Evolutionary conservation across 2,888 invertebrate genomes (phyloP).

Genomic region (Eupithecia subfuscata): DNA sequence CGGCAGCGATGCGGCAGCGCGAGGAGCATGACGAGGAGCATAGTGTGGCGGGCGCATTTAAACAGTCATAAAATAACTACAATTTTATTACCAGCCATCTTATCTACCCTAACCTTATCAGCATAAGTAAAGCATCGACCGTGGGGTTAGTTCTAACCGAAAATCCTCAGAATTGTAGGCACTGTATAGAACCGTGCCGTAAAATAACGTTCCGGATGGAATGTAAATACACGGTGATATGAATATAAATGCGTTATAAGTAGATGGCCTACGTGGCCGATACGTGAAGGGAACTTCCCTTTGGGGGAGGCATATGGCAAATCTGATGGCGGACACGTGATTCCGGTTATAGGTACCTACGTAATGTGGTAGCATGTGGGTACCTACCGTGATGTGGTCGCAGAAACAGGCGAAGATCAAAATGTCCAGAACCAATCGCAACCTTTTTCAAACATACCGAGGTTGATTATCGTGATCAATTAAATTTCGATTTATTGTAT

Average conservation of each 20-base stretch:
- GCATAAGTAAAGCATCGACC: constrained; percentile 9
- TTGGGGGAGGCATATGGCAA: constrained; percentile 29
- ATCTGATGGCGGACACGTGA: constrained; percentile 35
- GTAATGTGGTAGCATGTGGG: neutral
- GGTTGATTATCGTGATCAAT: neutral
- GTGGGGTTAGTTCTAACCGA: constrained; percentile 49
- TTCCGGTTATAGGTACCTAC: constrained; percentile 20
- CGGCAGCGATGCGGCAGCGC: no score
- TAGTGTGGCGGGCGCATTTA: no score
- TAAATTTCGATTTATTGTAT: no score
- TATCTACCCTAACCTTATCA: constrained; percentile 18
- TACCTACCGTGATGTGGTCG: neutral
- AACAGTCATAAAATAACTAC: constrained; percentile 11
- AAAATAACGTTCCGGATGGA: constrained; percentile 71
- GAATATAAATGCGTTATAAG: constrained; percentile 82
- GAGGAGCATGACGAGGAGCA: no score
- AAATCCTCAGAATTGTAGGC: constrained; percentile 51
- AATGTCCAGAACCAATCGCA: neutral
- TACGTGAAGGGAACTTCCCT: constrained; percentile 33
- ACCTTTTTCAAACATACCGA: neutral
- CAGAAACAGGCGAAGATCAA: neutral
- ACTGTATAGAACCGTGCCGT: constrained; percentile 56
- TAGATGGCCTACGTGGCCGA: constrained; percentile 64
- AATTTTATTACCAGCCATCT: constrained; percentile 14
- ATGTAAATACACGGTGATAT: constrained; percentile 82